Base-by-base conservation (phyloP, 2,113 vertebrate species). In the Tauraco erythrolophus region DNA sequence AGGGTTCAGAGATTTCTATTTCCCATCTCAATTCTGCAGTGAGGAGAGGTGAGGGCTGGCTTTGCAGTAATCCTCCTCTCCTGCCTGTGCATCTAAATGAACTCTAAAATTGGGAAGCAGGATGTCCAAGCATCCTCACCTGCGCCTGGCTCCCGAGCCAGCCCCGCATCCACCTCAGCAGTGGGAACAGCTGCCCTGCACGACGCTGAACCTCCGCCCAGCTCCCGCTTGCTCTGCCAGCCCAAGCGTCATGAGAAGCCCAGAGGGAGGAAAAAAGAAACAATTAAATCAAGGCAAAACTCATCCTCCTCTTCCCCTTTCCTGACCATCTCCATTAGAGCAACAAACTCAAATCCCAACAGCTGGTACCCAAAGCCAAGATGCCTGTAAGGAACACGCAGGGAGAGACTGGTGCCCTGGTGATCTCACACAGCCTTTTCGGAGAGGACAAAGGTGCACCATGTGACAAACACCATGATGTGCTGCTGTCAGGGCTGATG, bases 241-340 rank as follows among this genome's bases (percentile, higher is more conserved):
- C 27, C 19, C 31, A 46, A 61, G 17, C 4, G 4, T 25, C 51
- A 19, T 6, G 25, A 82, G 33, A 84, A 77, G 65, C 4, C 28
- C 6, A 14, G 4, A 0, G 1, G 19, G 28, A 2, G 3, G 12
- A 3, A 17, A 58, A 43, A 5, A 46, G 62, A 35, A 35, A 54
- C 50, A 43, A 33, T 37, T 11, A 58, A 65, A 56, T 50, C 10
- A 54, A 89, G 6, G 31, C 8, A 87, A 88, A 77, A 3, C 5
- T 17, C 19, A 80, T 39, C 28, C 4, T 74, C 24, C 14, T 56
- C n/a, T 45, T 54, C 41, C 23, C 30, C 17, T 50, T 70, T 10
- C 54, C 28, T 19, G 22, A 8, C 23, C 33, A 46, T 56, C 25
- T n/a, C 64, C 24, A 11, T 61, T 2, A 57, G 22, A 78, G 3